Evolutionary conservation across 2,888 invertebrate genomes (phyloP).

Genomic region (Cyclophora punctaria): DNA sequence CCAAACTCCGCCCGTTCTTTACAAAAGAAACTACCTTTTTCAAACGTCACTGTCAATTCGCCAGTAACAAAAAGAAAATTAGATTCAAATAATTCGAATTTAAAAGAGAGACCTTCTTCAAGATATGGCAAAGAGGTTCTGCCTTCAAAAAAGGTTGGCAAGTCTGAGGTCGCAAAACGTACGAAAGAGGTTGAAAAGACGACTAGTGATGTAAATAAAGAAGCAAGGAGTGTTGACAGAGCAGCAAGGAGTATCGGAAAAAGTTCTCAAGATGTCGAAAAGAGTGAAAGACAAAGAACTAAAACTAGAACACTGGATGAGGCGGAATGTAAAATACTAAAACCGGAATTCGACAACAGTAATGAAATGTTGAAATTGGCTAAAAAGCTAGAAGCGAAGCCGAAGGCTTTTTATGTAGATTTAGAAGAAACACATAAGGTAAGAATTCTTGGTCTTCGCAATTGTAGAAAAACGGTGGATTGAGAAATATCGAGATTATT

Average conservation of each 20-base stretch:
- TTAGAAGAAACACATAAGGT: slow-evolving; percentile 37
- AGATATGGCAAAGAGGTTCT: too few species aligned
- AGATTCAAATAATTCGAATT: background rate
- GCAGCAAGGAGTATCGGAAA: too few species aligned
- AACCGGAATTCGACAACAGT: slow-evolving; percentile 48
- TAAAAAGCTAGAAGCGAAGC: slow-evolving; percentile 42
- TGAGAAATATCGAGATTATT: too few species aligned
- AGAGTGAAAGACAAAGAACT: slow-evolving; percentile 37
- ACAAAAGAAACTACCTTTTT: slow-evolving; percentile 28
- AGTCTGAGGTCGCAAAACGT: slow-evolving; percentile 1
- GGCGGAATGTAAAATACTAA: slow-evolving; percentile 56
- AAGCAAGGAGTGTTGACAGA: too few species aligned
- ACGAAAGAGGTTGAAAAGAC: slow-evolving; percentile 8
- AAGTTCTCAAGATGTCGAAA: slow-evolving; percentile 8
- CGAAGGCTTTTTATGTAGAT: slow-evolving; percentile 59
- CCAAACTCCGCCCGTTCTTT: slow-evolving; percentile 18
- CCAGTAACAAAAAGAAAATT: slow-evolving; percentile 39
- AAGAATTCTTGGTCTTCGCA: slow-evolving; percentile 1
- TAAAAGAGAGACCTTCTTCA: background rate
- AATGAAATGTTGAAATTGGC: slow-evolving; percentile 49
- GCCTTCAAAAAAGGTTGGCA: slow-evolving; percentile 3
- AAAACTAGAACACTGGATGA: slow-evolving; percentile 64
- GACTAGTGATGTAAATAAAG: too few species aligned
- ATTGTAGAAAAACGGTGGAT: too few species aligned
- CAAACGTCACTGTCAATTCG: slow-evolving; percentile 53